Conservation (phyloP, 2,113 vertebrate genomes). For the Anolis carolinensis region DNA sequence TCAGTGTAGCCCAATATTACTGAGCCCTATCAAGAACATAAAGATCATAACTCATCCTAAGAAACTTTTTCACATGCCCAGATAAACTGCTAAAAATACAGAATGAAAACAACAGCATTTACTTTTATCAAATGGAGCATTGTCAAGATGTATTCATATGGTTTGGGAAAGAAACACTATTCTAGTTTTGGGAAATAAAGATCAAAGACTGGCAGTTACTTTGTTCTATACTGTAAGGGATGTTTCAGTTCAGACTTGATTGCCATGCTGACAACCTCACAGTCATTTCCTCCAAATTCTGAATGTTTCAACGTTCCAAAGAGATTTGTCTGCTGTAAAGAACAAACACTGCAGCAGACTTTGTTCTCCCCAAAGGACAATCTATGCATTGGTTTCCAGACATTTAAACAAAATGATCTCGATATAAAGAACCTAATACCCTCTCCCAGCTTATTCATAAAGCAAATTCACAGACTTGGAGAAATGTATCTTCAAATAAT, state of each 20-base stretch:
- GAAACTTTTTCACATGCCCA: not conserved
- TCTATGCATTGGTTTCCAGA: constrained; percentile 9
- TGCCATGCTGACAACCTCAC: constrained; percentile 12
- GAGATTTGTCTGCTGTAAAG: constrained; percentile 23
- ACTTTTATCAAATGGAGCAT: constrained; percentile 41
- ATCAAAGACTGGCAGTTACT: not conserved
- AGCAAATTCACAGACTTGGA: not conserved
- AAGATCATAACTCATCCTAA: not conserved
- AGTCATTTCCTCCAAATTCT: constrained; percentile 22
- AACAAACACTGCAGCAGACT: constrained; percentile 28
- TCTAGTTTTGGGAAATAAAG: constrained; percentile 6
- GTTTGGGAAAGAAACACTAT: constrained; percentile 12
- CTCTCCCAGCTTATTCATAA: not conserved
- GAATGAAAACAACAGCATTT: constrained; percentile 12
- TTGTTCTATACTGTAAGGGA: not conserved
- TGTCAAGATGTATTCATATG: not conserved
- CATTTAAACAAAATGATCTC: constrained; percentile 14
- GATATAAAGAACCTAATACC: constrained; percentile 5
- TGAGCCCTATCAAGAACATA: not conserved
- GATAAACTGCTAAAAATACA: not conserved
- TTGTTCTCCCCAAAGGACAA: not conserved
- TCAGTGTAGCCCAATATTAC: not conserved
- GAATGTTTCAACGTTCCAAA: constrained; percentile 7
- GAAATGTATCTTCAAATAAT: constrained; percentile 20
- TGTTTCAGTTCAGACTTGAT: constrained; percentile 18